phyloP scores from a whole-genome alignment of 1,140 invertebrate genomes.

The Aplysia californica region DNA sequence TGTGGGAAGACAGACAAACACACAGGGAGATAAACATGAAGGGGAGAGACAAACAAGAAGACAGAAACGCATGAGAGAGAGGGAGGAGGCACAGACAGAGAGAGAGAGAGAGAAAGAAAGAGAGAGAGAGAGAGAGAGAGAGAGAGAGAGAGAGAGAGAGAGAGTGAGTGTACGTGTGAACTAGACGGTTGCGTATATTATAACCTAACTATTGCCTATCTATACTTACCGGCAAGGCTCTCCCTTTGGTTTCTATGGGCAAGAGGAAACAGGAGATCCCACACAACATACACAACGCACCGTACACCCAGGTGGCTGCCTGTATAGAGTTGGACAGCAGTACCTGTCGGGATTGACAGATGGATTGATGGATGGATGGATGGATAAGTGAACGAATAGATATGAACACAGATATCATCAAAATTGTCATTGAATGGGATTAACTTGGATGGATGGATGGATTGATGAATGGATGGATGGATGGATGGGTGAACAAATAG shows the following conservation, averaged over 20 bases:
- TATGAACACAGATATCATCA: background rate
- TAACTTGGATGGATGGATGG: background rate
- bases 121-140: background rate
- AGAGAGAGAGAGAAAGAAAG: background rate
- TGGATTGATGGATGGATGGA: too few relatives aligned
- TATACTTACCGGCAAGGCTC: constrained; percentile 44
- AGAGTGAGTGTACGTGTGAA: background rate
- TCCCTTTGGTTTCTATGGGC: constrained; percentile 52
- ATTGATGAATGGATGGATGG: too few relatives aligned
- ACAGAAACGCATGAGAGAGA: background rate
- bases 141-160: background rate
- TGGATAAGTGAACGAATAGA: constrained; percentile 9
- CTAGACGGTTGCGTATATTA: background rate
- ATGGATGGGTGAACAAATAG: too few relatives aligned
- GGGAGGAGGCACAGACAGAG: background rate
- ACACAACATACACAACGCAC: constrained; percentile 35
- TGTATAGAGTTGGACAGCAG: constrained; percentile 41
- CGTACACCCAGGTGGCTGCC: constrained; percentile 48
- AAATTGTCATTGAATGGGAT: background rate
- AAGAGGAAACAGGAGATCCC: constrained; percentile 35
- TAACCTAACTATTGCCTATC: background rate
- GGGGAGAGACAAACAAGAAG: background rate
- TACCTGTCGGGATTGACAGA: too few relatives aligned
- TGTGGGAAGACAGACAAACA: background rate
- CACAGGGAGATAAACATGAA: background rate